Conservation (phyloP, 2,888 invertebrate genomes). For the Drosophila phalerata region DNA sequence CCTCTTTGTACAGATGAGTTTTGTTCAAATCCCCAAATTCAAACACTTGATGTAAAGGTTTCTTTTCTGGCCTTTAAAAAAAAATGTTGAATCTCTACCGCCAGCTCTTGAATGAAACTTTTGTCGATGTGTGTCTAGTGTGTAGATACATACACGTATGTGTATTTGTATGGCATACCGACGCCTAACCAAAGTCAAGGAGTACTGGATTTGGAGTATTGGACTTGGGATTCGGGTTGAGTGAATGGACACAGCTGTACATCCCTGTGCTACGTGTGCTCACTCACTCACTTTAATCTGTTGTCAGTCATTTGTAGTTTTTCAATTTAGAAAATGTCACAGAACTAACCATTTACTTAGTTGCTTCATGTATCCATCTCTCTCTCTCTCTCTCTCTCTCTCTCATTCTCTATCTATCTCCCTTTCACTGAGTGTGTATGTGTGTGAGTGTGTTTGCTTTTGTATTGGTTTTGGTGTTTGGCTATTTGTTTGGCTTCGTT, state of each 20-base stretch:
- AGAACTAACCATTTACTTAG: conserved; percentile 77
- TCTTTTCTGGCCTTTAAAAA: conserved; percentile 1
- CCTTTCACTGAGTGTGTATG: not conserved
- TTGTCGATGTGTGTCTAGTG: conserved; percentile 27
- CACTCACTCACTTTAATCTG: conserved; percentile 63
- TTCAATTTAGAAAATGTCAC: conserved; percentile 81
- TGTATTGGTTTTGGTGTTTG: conserved; percentile 68
- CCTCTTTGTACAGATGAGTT: conserved; percentile 41
- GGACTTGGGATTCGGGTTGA: conserved; percentile 40
- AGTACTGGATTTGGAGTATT: conserved; percentile 29
- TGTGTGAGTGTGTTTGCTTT: conserved; percentile 47
- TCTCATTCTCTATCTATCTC: not conserved
- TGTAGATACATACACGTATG: not conserved
- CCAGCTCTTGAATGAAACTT: conserved; percentile 37
- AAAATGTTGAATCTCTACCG: conserved; percentile 20
- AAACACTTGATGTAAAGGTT: conserved; percentile 22
- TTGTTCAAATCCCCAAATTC: conserved; percentile 18
- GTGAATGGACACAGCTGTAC: conserved; percentile 42
- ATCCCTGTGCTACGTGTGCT: conserved; percentile 47
- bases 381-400: not conserved
- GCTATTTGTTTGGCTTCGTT: conserved; percentile 76
- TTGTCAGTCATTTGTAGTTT: conserved; percentile 81
- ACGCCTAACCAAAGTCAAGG: conserved; percentile 54
- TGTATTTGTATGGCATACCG: conserved; percentile 9
- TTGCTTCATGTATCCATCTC: conserved; percentile 22